Conservation (phyloP, 2,113 vertebrate genomes). For the Dasyurus viverrinus region DNA sequence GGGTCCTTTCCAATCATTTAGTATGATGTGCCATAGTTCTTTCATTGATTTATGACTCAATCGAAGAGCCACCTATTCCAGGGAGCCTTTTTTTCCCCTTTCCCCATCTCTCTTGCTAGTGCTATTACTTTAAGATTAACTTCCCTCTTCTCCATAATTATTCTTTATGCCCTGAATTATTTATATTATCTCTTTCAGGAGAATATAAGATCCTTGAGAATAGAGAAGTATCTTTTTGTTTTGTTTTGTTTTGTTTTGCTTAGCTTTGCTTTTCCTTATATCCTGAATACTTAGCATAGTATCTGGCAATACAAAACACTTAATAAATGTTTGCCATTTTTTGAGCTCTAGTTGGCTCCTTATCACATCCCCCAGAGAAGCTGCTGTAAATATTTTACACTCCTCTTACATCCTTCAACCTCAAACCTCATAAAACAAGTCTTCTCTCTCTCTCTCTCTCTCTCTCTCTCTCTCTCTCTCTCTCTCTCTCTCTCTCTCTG, state of each 20-base stretch:
- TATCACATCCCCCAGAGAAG: neutral
- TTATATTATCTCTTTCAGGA: neutral
- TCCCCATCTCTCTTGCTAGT: neutral
- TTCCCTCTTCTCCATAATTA: neutral
- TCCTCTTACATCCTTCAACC: neutral
- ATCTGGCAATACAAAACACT: neutral
- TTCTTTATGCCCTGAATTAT: neutral
- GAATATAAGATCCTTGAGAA: neutral
- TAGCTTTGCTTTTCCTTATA: neutral
- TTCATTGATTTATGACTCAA: neutral
- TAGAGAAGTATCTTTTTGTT: neutral
- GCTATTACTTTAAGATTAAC: neutral
- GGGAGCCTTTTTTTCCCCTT: neutral
- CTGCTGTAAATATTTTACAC: neutral
- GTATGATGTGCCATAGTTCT: neutral
- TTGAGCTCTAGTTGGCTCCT: neutral
- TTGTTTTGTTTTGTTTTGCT: neutral
- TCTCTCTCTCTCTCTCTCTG: neutral
- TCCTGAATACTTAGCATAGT: neutral
- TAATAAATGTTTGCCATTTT: neutral
- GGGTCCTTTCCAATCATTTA: neutral
- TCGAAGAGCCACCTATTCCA: neutral
- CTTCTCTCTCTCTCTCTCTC: too few species aligned
- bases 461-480: too few species aligned
- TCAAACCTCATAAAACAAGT: neutral